phyloP scores from a whole-genome alignment of 2,797 vertebrate genomes.

The Hydrocynus forskahlii region DNA sequence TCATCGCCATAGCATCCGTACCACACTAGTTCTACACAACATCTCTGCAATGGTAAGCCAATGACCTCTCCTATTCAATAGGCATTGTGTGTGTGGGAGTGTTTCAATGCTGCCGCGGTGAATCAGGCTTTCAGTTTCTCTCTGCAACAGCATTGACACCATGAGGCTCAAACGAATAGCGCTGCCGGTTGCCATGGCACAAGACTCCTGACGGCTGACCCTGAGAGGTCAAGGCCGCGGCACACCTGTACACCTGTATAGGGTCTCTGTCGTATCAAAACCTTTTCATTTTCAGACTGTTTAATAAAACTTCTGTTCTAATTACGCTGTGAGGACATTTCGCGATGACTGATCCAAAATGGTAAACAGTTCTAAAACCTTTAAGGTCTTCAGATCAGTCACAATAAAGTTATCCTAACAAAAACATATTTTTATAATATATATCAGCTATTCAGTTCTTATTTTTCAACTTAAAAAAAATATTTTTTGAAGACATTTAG shows the following conservation, averaged over 20 bases:
- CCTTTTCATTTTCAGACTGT: too few relatives aligned
- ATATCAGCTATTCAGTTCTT: too few relatives aligned
- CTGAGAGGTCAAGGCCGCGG: slow-evolving; percentile 58
- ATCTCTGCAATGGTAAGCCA: slow-evolving; percentile 53
- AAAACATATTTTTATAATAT: too few relatives aligned
- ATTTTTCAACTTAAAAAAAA: too few relatives aligned
- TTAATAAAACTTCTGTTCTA: too few relatives aligned
- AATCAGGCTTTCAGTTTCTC: slow-evolving; percentile 67
- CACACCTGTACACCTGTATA: neutral
- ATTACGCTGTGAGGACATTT: too few relatives aligned
- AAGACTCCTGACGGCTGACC: slow-evolving; percentile 55
- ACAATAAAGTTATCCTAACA: too few relatives aligned
- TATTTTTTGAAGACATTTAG: too few relatives aligned
- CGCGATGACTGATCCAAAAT: too few relatives aligned
- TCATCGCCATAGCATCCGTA: neutral
- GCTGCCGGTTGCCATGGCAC: slow-evolving; percentile 35
- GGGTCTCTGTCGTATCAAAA: slow-evolving; percentile 29
- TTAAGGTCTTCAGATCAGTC: too few relatives aligned
- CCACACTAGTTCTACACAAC: slow-evolving; percentile 56
- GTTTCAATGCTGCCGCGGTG: slow-evolving; percentile 22
- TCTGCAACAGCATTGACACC: slow-evolving; percentile 69
- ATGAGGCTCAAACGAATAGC: slow-evolving; percentile 45
- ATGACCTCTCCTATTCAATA: slow-evolving; percentile 69
- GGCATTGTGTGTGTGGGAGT: slow-evolving; percentile 62
- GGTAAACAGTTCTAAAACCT: too few relatives aligned